A percentile compares a stretch with the other conserved stretches of the same genome.
These are phyloP conservation scores for Aphaenogaster ashmeadi DNA, from an alignment of 1,140 invertebrate species.

Conservation along the genomic window DNA sequence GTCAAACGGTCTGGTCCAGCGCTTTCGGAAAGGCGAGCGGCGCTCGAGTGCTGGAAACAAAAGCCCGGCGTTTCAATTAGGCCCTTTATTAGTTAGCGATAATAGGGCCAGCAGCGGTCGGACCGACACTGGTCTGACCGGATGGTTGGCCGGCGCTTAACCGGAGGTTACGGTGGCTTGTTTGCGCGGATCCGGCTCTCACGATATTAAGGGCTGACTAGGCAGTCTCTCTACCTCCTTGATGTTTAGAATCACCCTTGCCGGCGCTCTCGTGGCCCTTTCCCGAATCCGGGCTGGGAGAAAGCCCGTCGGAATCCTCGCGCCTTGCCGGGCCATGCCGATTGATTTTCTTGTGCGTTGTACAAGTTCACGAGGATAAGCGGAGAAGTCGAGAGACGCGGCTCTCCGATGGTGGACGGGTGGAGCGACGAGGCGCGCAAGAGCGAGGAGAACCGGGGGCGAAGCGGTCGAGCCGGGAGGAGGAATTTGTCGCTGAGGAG, in stretches of 20 bases:
- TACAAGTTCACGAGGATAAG: constrained; percentile 72
- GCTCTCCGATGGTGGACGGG: constrained; percentile 28
- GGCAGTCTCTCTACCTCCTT: constrained; percentile 79
- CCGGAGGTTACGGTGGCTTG: constrained; percentile 82
- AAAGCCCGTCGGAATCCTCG: constrained; percentile 42
- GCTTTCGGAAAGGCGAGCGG: constrained; percentile 63
- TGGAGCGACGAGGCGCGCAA: constrained; percentile 31
- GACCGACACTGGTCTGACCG: constrained; percentile 59
- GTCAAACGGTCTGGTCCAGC: constrained; percentile 62
- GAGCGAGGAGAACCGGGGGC: constrained; percentile 32
- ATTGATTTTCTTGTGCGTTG: constrained; percentile 84
- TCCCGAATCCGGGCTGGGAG: constrained; percentile 26
- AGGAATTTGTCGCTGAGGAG: constrained; percentile 78
- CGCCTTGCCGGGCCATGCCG: constrained; percentile 78
- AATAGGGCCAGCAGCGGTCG: constrained; percentile 82
- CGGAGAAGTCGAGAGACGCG: constrained; percentile 72
- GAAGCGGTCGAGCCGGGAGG: constrained; percentile 64
- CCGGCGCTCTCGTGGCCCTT: constrained; percentile 40
- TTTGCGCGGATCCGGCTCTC: constrained; percentile 86
- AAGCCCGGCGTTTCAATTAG: constrained; percentile 86
- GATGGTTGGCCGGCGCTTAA: constrained; percentile 84
- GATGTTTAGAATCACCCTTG: constrained; percentile 66
- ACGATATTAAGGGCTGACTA: constrained; percentile 87
- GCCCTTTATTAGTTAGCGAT: constrained; percentile 86
- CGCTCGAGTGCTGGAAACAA: constrained; percentile 81